A percentile compares a stretch with the other conserved stretches of the same genome.
phyloP scores from a whole-genome alignment of 2,113 vertebrate genomes.

The Silurus asotus region DNA sequence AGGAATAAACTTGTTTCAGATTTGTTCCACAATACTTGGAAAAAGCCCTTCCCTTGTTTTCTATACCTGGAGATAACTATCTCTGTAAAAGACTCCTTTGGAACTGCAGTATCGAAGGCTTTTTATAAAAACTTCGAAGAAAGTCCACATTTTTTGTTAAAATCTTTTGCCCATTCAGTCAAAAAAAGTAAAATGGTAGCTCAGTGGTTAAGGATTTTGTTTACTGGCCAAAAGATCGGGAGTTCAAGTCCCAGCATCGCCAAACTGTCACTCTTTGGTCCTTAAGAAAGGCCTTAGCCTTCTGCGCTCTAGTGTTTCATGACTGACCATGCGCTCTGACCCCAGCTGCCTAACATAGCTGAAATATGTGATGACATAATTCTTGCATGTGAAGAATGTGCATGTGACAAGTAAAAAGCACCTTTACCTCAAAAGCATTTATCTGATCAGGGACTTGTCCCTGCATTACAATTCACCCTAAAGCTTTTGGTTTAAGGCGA shows the following conservation, averaged over 20 bases:
- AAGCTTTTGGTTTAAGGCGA: background rate
- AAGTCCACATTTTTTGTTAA: background rate
- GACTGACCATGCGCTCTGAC: too few relatives aligned
- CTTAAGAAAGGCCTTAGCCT: too few relatives aligned
- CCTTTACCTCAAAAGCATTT: background rate
- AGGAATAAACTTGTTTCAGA: background rate
- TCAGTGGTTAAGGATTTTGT: too few relatives aligned
- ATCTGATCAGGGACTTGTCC: background rate
- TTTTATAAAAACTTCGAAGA: background rate
- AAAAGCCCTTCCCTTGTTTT: background rate
- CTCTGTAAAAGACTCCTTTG: background rate
- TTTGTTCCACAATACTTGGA: background rate
- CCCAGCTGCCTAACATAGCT: too few relatives aligned
- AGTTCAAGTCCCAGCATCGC: too few relatives aligned
- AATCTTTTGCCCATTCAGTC: background rate
- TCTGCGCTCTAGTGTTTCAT: too few relatives aligned
- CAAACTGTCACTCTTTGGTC: too few relatives aligned
- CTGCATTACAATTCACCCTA: too few relatives aligned
- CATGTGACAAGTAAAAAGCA: too few relatives aligned
- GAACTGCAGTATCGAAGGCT: background rate
- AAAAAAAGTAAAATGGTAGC: background rate
- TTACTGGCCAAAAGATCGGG: too few relatives aligned
- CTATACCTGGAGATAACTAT: background rate
- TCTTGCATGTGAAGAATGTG: too few relatives aligned
- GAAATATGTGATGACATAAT: too few relatives aligned